These are phyloP conservation scores for Crotalus tigris DNA, from an alignment of 2,113 vertebrate species.

Conservation along the genomic window DNA sequence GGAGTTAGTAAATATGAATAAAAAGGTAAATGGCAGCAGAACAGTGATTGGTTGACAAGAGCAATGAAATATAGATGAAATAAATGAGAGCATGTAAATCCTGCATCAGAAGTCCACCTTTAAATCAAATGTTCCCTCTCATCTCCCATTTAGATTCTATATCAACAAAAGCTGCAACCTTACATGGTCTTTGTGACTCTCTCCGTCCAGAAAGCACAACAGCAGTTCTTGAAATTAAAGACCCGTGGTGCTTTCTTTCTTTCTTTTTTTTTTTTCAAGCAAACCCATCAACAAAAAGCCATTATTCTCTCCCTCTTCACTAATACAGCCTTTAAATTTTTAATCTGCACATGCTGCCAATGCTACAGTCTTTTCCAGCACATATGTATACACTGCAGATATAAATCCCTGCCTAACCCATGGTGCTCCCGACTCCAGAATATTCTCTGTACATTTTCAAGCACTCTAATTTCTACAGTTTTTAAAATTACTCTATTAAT, in stretches of 20 bases:
- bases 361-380: constrained; percentile 69
- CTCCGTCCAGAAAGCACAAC: constrained; percentile 65
- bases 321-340: constrained; percentile 74
- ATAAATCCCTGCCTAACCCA: constrained; percentile 73
- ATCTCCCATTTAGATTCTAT: constrained; percentile 65
- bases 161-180: constrained; percentile 66
- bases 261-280: constrained; percentile 49
- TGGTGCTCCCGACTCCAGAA: constrained; percentile 71
- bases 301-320: constrained; percentile 64
- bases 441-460: constrained; percentile 65
- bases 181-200: constrained; percentile 61
- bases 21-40: constrained; percentile 72
- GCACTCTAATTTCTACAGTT: constrained; percentile 64
- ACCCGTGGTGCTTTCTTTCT: constrained; percentile 41
- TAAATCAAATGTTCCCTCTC: constrained; percentile 64
- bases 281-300: constrained; percentile 68
- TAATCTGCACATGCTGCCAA: constrained; percentile 69
- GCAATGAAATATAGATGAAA: constrained; percentile 75
- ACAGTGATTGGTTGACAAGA: constrained; percentile 70
- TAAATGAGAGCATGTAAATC: constrained; percentile 72
- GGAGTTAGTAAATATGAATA: constrained; percentile 77
- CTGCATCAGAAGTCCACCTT: constrained; percentile 75
- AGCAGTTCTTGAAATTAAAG: constrained; percentile 67
- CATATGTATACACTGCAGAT: constrained; percentile 70
- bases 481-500: constrained; percentile 63